These are phyloP conservation scores for Rhinopomastus cyanomelas DNA, from an alignment of 2,113 vertebrate genomes.

Conservation along the genomic window DNA sequence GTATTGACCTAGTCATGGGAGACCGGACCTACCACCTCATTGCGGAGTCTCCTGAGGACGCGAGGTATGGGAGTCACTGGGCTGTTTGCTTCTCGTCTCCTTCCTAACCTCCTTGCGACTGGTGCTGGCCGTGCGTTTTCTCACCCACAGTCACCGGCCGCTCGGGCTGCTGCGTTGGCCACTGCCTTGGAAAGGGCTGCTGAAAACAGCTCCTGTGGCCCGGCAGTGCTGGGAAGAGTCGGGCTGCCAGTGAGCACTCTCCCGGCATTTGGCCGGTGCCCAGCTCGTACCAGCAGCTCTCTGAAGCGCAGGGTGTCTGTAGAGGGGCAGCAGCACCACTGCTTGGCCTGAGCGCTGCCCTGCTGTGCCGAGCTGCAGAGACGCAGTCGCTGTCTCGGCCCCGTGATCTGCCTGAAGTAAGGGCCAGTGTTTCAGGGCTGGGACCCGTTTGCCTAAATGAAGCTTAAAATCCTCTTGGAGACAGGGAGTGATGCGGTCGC, in stretches of 20 bases:
- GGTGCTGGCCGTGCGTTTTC: not conserved
- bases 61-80: conserved; percentile 78
- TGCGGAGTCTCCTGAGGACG: conserved; percentile 94
- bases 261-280: not conserved
- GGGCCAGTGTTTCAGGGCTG: not conserved
- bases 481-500: not conserved
- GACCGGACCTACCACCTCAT: conserved; percentile 94
- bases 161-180: not conserved
- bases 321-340: not conserved
- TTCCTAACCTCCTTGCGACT: not conserved
- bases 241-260: not conserved
- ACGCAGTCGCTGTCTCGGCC: not conserved
- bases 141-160: not conserved
- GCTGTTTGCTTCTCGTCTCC: too few relatives aligned
- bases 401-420: not conserved
- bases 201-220: not conserved
- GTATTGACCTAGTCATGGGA: conserved; percentile 89
- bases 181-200: not conserved
- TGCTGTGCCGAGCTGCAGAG: not conserved
- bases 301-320: not conserved
- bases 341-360: not conserved
- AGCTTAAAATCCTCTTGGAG: not conserved
- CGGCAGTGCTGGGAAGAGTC: not conserved
- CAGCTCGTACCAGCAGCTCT: not conserved
- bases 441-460: not conserved